Conservation (phyloP, 2,797 vertebrate species). For the Melanotaenia boesemani region DNA sequence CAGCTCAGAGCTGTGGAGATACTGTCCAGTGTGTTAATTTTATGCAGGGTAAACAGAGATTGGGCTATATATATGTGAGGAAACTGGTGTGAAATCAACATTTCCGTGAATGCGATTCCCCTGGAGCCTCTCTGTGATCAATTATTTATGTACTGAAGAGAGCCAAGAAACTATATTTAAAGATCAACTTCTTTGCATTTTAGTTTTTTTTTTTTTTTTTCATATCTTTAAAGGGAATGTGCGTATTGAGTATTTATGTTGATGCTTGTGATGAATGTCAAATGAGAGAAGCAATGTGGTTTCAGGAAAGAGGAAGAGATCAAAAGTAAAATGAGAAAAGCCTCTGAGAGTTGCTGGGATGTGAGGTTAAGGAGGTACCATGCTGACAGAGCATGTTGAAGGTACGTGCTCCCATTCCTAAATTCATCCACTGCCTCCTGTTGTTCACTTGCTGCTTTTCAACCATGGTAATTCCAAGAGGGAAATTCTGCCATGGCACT, state of each 20-base stretch:
- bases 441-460: conserved; percentile 51
- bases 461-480: conserved; percentile 48
- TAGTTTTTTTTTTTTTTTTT: conserved; percentile 37
- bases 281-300: conserved; percentile 38
- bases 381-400: conserved; percentile 70
- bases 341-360: conserved; percentile 61
- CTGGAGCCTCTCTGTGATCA: conserved; percentile 68
- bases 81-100: conserved; percentile 77
- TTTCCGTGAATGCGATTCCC: conserved; percentile 62
- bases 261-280: conserved; percentile 65
- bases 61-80: conserved; percentile 59
- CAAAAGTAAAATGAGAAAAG: conserved; percentile 44
- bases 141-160: conserved; percentile 74
- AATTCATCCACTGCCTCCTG: conserved; percentile 59
- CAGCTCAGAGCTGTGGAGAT: conserved; percentile 35
- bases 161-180: conserved; percentile 74
- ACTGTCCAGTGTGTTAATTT: conserved; percentile 67
- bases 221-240: conserved; percentile 67
- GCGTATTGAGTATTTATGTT: conserved; percentile 63
- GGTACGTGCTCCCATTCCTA: conserved; percentile 29
- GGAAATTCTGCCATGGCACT: conserved; percentile 44
- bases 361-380: conserved; percentile 71
- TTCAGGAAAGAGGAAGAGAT: conserved; percentile 44
- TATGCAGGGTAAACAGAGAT: conserved; percentile 70
- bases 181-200: conserved; percentile 63